These are phyloP conservation scores for Abramis brama DNA, from an alignment of 2,113 vertebrate genomes.

Conservation along the genomic window DNA sequence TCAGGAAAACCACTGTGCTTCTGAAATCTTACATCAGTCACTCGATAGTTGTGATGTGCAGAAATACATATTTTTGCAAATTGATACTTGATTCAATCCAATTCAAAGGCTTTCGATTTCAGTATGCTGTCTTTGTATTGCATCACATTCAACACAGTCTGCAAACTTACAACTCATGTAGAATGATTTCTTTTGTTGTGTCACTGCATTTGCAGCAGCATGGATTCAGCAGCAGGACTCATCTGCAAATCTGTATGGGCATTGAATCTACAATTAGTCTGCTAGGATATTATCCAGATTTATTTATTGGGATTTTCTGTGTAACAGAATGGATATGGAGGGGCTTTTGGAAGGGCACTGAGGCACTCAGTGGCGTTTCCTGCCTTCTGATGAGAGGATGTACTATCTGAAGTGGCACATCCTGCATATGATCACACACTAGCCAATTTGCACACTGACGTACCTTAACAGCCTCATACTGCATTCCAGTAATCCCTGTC, in stretches of 20 bases:
- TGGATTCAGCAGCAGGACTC: not conserved
- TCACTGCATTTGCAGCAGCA: not conserved
- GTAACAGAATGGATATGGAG: conserved; percentile 7
- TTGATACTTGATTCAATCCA: not conserved
- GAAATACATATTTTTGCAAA: not conserved
- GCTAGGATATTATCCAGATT: not conserved
- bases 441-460: conserved; percentile 6
- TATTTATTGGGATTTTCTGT: not conserved
- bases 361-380: conserved; percentile 62
- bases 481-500: conserved; percentile 51
- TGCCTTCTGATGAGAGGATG: conserved; percentile 57
- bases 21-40: not conserved
- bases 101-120: not conserved
- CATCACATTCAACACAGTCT: not conserved
- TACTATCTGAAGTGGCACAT: conserved; percentile 65
- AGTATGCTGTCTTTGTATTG: no score
- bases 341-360: conserved; percentile 37
- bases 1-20: not conserved
- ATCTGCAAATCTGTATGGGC: no score
- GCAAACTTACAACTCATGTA: not conserved
- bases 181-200: not conserved
- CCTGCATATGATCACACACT: conserved; percentile 57
- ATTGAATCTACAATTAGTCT: not conserved
- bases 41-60: not conserved
- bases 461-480: not conserved